Evolutionary conservation across 2,113 vertebrate genomes (phyloP).

Genomic region (Stegastes partitus): DNA sequence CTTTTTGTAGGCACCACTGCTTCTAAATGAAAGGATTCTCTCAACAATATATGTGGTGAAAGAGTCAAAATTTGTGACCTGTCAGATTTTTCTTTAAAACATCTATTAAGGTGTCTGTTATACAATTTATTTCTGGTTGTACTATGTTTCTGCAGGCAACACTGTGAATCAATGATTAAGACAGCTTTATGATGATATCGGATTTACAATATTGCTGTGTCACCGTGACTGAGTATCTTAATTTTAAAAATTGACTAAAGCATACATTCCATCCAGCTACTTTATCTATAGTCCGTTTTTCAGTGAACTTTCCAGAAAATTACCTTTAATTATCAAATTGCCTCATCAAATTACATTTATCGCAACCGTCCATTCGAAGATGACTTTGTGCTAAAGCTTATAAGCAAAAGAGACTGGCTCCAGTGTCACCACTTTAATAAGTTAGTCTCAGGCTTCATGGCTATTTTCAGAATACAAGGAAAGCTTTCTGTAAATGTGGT

Average conservation of each 20-base stretch:
- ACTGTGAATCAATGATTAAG: not conserved
- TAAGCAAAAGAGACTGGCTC: not conserved
- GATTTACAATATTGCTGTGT: slow-evolving; percentile 2
- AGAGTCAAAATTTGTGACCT: not conserved
- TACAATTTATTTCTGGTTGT: not conserved
- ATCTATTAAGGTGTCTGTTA: not conserved
- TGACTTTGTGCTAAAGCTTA: not conserved
- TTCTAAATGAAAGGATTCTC: too few relatives aligned
- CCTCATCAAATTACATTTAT: not conserved
- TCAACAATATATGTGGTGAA: not conserved
- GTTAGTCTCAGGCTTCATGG: not conserved
- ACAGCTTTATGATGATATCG: not conserved
- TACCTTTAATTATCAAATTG: not conserved
- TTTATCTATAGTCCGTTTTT: not conserved
- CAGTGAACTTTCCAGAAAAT: not conserved
- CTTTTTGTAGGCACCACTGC: too few relatives aligned
- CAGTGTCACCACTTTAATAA: not conserved
- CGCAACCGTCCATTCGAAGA: not conserved
- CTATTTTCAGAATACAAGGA: too few relatives aligned
- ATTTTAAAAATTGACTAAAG: not conserved
- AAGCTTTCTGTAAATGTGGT: not conserved
- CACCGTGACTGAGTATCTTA: slow-evolving; percentile 5
- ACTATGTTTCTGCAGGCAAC: not conserved
- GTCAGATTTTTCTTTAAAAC: not conserved
- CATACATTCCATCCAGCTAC: not conserved